Conservation (phyloP, 2,888 invertebrate genomes). For the Drosophila rellima region DNA sequence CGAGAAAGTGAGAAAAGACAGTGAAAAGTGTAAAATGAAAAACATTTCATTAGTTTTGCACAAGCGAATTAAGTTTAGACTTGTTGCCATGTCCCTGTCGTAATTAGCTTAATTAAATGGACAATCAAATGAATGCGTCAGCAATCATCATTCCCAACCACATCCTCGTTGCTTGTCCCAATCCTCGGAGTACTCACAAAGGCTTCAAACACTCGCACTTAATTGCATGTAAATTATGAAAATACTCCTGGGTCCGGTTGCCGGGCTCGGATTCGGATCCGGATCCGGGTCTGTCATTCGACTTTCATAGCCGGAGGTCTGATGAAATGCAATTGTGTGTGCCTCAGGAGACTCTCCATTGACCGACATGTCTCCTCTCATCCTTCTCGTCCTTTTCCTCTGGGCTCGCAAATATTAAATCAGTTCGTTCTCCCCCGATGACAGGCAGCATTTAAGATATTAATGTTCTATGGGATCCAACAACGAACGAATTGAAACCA, state of each 20-base stretch:
- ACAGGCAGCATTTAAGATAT: conserved; percentile 42
- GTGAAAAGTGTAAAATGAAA: not conserved
- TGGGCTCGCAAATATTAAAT: conserved; percentile 65
- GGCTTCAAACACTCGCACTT: conserved; percentile 30
- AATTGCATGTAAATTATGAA: conserved; percentile 66
- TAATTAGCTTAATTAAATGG: conserved; percentile 50
- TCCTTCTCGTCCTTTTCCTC: not conserved
- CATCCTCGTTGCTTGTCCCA: not conserved
- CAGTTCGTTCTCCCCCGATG: conserved; percentile 37
- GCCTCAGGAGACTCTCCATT: conserved; percentile 8
- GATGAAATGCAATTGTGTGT: conserved; percentile 40
- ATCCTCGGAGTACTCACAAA: not conserved
- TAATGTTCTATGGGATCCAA: conserved; percentile 20
- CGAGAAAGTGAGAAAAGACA: not conserved
- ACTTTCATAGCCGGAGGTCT: conserved; percentile 41
- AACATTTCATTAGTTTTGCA: conserved; percentile 18
- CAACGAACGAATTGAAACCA: not conserved
- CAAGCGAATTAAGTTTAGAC: conserved; percentile 6
- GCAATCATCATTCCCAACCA: not conserved
- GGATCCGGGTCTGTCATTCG: conserved; percentile 31
- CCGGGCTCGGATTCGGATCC: no score
- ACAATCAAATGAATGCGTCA: conserved; percentile 38
- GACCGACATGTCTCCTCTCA: not conserved
- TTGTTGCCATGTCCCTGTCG: conserved; percentile 14
- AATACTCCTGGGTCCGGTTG: conserved; percentile 28